Conservation (phyloP, 2,888 invertebrate species). For the Penaeus monodon region DNA sequence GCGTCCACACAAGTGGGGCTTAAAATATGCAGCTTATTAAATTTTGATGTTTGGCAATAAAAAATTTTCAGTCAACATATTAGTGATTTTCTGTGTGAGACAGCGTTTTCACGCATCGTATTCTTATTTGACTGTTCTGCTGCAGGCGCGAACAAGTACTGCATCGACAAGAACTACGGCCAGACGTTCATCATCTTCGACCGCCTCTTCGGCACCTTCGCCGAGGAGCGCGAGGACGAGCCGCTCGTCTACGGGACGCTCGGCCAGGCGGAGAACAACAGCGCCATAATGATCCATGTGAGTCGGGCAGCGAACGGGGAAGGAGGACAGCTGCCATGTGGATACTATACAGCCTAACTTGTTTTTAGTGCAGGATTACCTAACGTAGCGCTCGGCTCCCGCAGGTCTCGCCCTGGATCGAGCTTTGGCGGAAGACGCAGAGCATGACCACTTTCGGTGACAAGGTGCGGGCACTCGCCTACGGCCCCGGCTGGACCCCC, state of each 20-base stretch:
- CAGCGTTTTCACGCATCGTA: slow-evolving; percentile 81
- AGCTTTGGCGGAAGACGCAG: slow-evolving; percentile 6
- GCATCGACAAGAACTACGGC: slow-evolving; percentile 93
- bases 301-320: slow-evolving; percentile 82
- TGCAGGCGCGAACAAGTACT: slow-evolving; percentile 87
- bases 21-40: no score
- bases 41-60: no score
- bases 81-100: slow-evolving; percentile 20
- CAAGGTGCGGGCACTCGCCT: slow-evolving; percentile 80
- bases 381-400: slow-evolving; percentile 72
- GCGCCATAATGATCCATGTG: slow-evolving; percentile 84
- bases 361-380: no score
- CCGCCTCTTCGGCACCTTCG: no score
- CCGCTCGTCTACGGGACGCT: slow-evolving; percentile 89
- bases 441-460: slow-evolving; percentile 68
- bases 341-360: no score
- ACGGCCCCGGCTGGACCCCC: slow-evolving; percentile 90
- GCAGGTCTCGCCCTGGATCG: slow-evolving; percentile 74
- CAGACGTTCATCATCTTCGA: no score
- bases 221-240: no score
- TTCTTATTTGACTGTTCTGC: neutral
- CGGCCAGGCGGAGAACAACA: slow-evolving; percentile 80
- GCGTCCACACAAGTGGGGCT: no score
- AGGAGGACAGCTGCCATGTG: no score
- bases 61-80: slow-evolving; percentile 70